Conservation (phyloP, 2,888 invertebrate genomes). For the Congeria kusceri region DNA sequence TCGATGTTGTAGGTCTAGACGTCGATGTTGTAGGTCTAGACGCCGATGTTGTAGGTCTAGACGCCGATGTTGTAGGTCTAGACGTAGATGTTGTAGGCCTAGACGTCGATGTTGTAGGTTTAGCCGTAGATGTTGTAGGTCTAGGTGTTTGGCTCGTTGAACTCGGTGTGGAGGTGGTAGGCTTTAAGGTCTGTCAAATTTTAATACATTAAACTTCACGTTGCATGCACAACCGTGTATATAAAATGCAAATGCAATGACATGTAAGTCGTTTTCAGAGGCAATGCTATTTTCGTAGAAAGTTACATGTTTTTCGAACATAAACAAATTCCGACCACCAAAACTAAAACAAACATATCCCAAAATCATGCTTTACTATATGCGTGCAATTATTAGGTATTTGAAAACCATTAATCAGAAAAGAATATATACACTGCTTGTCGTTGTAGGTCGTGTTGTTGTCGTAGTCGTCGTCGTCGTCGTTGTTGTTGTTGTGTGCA, state of each 20-base stretch:
- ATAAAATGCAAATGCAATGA: too few species aligned
- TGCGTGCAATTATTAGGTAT: too few species aligned
- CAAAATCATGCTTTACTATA: too few species aligned
- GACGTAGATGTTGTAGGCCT: neutral
- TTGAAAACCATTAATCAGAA: too few species aligned
- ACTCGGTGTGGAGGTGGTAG: neutral
- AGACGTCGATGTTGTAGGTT: neutral
- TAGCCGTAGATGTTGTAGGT: neutral
- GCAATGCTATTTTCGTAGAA: too few species aligned
- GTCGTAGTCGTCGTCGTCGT: slow-evolving; percentile 10
- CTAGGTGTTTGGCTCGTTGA: neutral
- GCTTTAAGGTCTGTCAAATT: too few species aligned
- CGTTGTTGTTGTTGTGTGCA: slow-evolving; percentile 19
- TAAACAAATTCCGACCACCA: too few species aligned
- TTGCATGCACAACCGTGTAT: too few species aligned
- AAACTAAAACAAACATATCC: too few species aligned
- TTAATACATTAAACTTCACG: too few species aligned
- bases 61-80: neutral
- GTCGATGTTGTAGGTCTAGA: neutral
- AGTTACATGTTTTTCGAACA: too few species aligned
- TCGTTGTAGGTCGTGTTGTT: neutral
- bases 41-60: neutral
- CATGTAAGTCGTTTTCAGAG: too few species aligned
- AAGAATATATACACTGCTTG: neutral
- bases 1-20: neutral